Base-by-base conservation (phyloP, 2,888 invertebrate species). In the Epinotia ramella region DNA sequence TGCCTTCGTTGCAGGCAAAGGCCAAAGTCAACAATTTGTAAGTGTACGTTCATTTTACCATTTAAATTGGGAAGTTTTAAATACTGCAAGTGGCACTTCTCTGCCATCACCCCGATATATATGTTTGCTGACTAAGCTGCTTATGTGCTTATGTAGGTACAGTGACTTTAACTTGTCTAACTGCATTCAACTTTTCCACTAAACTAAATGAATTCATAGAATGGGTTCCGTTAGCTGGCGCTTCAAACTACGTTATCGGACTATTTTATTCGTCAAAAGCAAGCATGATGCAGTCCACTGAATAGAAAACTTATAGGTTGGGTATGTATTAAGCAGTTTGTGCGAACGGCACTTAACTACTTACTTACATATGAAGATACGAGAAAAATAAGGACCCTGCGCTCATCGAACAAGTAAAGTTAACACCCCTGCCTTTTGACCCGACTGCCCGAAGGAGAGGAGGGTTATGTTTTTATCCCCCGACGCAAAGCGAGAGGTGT, bases 231-330 rank as follows among this genome's bases (percentile, higher is more conserved):
- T 16, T 33, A 33, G 33, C 33, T n/a, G 33, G n/a, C 12, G 33
- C 33, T 62, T 16, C 28, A 60, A 28, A 60, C 46, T 49, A 49
- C 28, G 16, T n/a, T 62, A 7, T n/a, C 33, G 16, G 33, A n/a
- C n/a, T 62, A 62, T n/a, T 62, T 62, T 7, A 20, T 62, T n/a
- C 53, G 53, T 62, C n/a, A 33, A 28, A 60, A 20, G 24, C 59
- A 11, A 28, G 59, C 28, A 13, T 13, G 24, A 28, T 28, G 24
- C 59, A 59, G 20, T 12, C 24, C 5, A 28, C 28, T 6, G 16
- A n/a, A 53, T 53, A n/a, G 53, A 7, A 49, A 49, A 49, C 49
- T 5, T 53, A 53, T 53, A n/a, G 53, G 53, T 2, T 6, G 16
- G n/a, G n/a, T n/a, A 7, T 53, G 16, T n/a, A 53, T n/a, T n/a